Base-by-base conservation (phyloP, 2,113 vertebrate genomes). In the Hiodon alosoides region DNA sequence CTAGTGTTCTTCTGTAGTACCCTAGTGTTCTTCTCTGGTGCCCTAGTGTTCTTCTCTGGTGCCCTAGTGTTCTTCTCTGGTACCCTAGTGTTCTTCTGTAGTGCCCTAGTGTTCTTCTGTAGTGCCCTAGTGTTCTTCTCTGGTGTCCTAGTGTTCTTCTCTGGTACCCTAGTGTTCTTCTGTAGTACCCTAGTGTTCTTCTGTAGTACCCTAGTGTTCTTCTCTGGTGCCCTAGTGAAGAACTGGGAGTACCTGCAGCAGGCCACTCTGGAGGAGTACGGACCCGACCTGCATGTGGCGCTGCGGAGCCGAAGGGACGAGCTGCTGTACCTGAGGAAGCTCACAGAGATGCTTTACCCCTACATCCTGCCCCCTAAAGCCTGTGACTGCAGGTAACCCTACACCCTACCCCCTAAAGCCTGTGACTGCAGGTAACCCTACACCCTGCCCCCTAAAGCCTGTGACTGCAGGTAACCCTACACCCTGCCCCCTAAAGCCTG, bases 221-320 rank as follows among this genome's bases (percentile, higher is more conserved):
- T 9, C 48, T 71, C 10, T 69, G 2, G 5, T 71, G 3, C 62
- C 59, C 46, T 76, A 98, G 97, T 96, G 50, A 95, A 95, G 90
- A 95, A 91, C 81, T 76, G 90, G 3, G 95, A 96, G 77, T 92
- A 86, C 87, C 91, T 98, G 72, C 96, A 98, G 79, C 97, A 97
- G 89, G 93, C 93, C 76, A 94, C 95, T 51, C 88, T 99, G 85
- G 97, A 98, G 74, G 96, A 97, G 75, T 98, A 98, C 59, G 97
- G 96, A 50, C 94, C 95, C 51, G 96, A 98, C 55, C 94, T 99
- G 68, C 97, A 98, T 9, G 88, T 98, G 69, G 95, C 95, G 72
- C 90, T 98, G 72, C 94, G 96, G 84, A 95, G 92, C 83, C 92
- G 97, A 81, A 94, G 97, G 89, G 96, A 98, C 83, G 97, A 99